These are phyloP conservation scores for Eilema griseolum DNA, from an alignment of 2,888 invertebrate species.

Conservation along the genomic window DNA sequence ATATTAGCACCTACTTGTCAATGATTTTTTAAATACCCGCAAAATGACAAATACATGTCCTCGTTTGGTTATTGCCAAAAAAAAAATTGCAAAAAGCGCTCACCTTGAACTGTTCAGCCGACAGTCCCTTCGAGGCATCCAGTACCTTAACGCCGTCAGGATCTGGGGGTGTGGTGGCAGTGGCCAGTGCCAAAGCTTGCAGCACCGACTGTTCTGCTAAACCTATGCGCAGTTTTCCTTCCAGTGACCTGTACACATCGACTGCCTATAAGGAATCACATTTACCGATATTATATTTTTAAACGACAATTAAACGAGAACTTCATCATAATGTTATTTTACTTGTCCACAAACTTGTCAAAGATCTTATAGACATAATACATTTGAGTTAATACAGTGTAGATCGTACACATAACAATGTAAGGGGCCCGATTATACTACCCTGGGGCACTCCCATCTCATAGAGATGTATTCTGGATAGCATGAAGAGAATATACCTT, in stretches of 20 bases:
- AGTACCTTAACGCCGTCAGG: slow-evolving; percentile 87
- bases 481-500: background rate
- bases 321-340: background rate
- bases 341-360: background rate
- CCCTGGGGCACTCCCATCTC: background rate
- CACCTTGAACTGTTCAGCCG: slow-evolving; percentile 91
- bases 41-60: too few species aligned
- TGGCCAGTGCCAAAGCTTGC: slow-evolving; percentile 95
- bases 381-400: background rate
- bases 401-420: background rate
- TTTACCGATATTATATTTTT: too few species aligned
- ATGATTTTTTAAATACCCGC: too few species aligned
- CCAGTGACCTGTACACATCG: slow-evolving; percentile 89
- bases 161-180: slow-evolving; percentile 92
- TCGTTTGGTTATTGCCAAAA: too few species aligned
- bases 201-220: slow-evolving; percentile 98
- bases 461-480: background rate
- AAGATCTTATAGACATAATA: background rate
- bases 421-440: background rate
- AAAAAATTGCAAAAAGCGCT: too few species aligned
- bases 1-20: too few species aligned
- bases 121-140: slow-evolving; percentile 88
- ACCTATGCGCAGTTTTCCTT: slow-evolving; percentile 98
- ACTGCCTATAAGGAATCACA: background rate
- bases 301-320: too few species aligned